phyloP scores from a whole-genome alignment of 2,888 invertebrate genomes.

The Notodonta ziczac region DNA sequence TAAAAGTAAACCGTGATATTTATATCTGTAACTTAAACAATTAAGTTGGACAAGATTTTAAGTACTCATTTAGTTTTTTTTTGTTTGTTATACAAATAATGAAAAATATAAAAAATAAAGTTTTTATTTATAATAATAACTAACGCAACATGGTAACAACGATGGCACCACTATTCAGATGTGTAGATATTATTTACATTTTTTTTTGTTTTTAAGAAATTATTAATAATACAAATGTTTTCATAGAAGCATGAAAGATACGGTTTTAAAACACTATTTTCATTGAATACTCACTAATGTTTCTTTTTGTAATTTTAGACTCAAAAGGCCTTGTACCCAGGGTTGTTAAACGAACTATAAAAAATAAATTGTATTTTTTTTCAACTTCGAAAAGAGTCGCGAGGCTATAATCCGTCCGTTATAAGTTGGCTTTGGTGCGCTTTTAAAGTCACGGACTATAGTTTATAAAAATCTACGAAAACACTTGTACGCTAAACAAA shows the following conservation, averaged over 20 bases:
- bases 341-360: no score
- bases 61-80: constrained; percentile 35
- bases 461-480: constrained; percentile 22
- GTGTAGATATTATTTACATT: constrained; percentile 26
- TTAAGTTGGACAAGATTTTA: constrained; percentile 29
- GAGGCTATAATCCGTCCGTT: no score
- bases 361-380: no score
- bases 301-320: no score
- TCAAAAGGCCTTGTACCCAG: no score
- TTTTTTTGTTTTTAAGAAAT: background rate
- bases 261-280: background rate
- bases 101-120: constrained; percentile 53
- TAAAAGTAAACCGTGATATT: constrained; percentile 17
- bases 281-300: no score
- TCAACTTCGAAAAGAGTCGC: no score
- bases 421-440: background rate
- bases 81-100: constrained; percentile 22
- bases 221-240: constrained; percentile 23
- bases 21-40: constrained; percentile 16
- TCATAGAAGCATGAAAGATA: constrained; percentile 13
- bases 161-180: constrained; percentile 71
- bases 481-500: constrained; percentile 34
- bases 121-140: constrained; percentile 29
- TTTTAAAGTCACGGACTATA: no score
- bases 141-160: constrained; percentile 72